These are phyloP conservation scores for Haliaeetus leucogaster DNA, from an alignment of 2,113 vertebrate species.

Conservation along the genomic window DNA sequence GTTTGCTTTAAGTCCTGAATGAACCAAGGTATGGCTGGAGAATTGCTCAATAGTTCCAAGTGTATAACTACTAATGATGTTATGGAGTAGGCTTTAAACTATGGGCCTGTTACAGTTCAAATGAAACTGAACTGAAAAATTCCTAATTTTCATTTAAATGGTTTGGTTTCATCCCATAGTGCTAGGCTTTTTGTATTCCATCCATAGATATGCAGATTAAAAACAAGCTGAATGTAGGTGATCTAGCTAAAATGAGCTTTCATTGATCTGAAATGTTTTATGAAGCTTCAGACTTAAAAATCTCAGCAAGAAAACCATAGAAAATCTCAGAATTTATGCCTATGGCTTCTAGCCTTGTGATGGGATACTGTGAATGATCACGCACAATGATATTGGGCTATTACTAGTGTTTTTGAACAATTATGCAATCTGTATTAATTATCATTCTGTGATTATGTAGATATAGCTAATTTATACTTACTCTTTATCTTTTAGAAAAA, in stretches of 20 bases:
- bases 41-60: not conserved
- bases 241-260: not conserved
- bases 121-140: not conserved
- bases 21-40: not conserved
- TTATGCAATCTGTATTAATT: not conserved
- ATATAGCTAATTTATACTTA: not conserved
- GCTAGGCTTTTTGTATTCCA: not conserved
- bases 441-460: not conserved
- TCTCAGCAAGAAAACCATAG: not conserved
- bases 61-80: not conserved
- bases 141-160: fast-evolving
- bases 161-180: not conserved
- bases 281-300: not conserved
- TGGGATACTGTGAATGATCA: not conserved
- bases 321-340: not conserved
- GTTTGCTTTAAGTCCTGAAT: not conserved
- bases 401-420: not conserved
- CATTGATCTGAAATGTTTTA: not conserved
- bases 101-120: not conserved
- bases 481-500: not conserved
- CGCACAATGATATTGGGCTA: not conserved
- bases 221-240: not conserved
- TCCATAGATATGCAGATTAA: not conserved
- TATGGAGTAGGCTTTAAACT: not conserved
- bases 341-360: fast-evolving